phyloP scores from a whole-genome alignment of 2,797 vertebrate species.

The Rhodeus uyekii region DNA sequence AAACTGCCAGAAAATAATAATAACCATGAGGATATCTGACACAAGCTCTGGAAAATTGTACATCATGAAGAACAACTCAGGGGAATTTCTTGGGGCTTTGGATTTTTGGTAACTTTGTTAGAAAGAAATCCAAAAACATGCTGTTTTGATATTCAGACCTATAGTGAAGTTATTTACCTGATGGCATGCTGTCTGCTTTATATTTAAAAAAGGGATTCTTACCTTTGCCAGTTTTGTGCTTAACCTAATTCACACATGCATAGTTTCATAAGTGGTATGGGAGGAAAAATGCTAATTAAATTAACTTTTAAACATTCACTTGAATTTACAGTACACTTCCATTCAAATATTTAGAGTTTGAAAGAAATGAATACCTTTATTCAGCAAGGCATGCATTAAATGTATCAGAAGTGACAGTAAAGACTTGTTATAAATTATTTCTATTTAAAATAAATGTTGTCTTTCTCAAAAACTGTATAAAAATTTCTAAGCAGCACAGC shows the following conservation, averaged over 20 bases:
- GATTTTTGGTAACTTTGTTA: neutral
- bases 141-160: neutral
- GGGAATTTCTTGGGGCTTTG: conserved; percentile 3
- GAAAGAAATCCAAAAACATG: neutral
- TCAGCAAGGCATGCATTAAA: neutral
- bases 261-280: neutral
- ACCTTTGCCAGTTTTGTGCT: conserved; percentile 23
- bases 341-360: neutral
- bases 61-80: neutral
- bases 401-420: neutral
- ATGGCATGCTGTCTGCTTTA: neutral
- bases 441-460: neutral
- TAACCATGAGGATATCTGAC: conserved; percentile 7
- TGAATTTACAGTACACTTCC: neutral
- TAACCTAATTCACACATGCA: conserved; percentile 9
- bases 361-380: neutral
- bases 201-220: neutral
- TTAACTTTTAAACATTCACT: neutral
- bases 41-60: conserved; percentile 26
- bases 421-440: neutral
- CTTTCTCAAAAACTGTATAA: too few relatives aligned
- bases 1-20: conserved; percentile 26
- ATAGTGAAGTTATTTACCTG: neutral
- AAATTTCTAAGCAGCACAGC: neutral
- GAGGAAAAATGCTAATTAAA: neutral